Evolutionary conservation across 2,797 vertebrate species (phyloP).

Genomic region (Tangara arthus): DNA sequence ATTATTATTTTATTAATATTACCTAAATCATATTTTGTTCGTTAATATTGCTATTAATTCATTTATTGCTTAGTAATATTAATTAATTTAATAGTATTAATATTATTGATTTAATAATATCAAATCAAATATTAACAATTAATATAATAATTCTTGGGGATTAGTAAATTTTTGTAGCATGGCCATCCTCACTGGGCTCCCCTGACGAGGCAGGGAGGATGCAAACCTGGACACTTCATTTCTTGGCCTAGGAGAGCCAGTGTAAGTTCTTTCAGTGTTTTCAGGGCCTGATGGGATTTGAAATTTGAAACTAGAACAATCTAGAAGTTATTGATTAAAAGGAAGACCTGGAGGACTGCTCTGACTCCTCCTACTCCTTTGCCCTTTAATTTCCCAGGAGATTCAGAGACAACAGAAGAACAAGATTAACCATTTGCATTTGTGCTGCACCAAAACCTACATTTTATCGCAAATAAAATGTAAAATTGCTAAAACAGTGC

Average conservation of each 20-base stretch:
- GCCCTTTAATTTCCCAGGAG: background rate
- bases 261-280: background rate
- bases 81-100: background rate
- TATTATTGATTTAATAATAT: background rate
- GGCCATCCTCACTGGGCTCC: background rate
- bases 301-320: background rate
- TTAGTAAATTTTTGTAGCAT: background rate
- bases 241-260: background rate
- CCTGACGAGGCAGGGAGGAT: background rate
- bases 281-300: background rate
- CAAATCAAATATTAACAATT: background rate
- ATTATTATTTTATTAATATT: background rate
- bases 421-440: accelerated
- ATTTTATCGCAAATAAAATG: background rate
- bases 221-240: background rate
- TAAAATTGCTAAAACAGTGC: background rate
- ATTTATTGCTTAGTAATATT: background rate
- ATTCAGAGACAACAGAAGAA: background rate
- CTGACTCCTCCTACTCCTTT: background rate
- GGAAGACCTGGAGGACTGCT: background rate
- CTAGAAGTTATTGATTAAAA: background rate
- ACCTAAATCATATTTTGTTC: background rate
- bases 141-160: background rate
- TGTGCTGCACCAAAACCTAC: background rate
- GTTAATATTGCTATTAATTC: background rate